Evolutionary conservation across 2,888 invertebrate species (phyloP).

Genomic region (Apodemia duryi): DNA sequence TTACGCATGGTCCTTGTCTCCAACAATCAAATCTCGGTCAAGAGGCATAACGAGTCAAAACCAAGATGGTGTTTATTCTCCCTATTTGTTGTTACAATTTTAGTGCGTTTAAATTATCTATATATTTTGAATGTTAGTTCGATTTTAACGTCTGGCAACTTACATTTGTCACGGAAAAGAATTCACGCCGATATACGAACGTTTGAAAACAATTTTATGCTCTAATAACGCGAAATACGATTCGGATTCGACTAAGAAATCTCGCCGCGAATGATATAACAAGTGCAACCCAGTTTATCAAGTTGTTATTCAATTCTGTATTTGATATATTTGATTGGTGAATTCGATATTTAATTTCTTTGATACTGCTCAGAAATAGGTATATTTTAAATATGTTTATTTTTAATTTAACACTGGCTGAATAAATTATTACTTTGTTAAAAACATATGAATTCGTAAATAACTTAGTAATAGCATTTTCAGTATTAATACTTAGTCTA

Average conservation of each 20-base stretch:
- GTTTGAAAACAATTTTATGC: background rate
- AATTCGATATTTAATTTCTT: background rate
- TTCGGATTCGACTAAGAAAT: background rate
- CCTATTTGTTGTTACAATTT: no score
- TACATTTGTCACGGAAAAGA: background rate
- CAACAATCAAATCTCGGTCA: no score
- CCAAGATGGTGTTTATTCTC: no score
- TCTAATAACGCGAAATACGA: background rate
- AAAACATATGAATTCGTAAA: no score
- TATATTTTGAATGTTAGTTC: no score
- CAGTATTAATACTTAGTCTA: no score
- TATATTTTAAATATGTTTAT: background rate
- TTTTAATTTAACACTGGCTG: no score
- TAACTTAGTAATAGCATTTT: no score
- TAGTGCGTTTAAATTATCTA: no score
- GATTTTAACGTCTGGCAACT: background rate
- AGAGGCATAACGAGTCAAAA: no score
- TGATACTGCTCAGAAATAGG: background rate
- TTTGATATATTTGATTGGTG: background rate
- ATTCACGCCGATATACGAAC: background rate
- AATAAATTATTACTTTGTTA: no score
- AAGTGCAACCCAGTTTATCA: background rate
- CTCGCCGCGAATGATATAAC: background rate
- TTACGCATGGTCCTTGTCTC: no score
- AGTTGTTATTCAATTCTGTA: background rate